Conservation (phyloP, 23 tunicate genomes). For the Halocynthia aurantium region DNA sequence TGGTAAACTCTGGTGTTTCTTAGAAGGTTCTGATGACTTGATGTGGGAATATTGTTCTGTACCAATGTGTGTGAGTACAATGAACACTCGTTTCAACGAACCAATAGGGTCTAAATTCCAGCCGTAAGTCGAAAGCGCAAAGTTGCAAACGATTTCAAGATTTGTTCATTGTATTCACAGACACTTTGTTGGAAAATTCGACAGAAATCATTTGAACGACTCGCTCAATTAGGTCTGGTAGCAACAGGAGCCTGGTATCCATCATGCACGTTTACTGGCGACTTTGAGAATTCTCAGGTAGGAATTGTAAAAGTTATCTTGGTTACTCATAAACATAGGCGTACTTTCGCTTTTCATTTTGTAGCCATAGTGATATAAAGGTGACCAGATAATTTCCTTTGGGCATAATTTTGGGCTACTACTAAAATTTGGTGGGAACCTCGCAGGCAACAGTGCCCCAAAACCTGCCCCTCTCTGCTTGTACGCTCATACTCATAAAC, state of each 20-base stretch:
- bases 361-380: too few relatives aligned
- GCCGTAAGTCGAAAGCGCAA: too few relatives aligned
- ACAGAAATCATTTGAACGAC: slow-evolving; percentile 19
- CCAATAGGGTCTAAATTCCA: too few relatives aligned
- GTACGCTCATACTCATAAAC: background rate
- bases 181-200: slow-evolving; percentile 48
- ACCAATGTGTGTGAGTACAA: slow-evolving; percentile 63
- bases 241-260: slow-evolving; percentile 36
- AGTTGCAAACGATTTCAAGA: too few relatives aligned
- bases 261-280: slow-evolving; percentile 28
- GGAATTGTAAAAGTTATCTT: too few relatives aligned
- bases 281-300: slow-evolving; percentile 35
- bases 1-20: slow-evolving; percentile 77
- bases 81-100: background rate
- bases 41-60: slow-evolving; percentile 71
- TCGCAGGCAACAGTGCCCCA: background rate
- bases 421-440: background rate
- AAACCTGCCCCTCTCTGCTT: background rate
- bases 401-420: too few relatives aligned
- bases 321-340: too few relatives aligned
- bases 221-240: background rate
- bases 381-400: too few relatives aligned
- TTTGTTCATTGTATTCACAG: slow-evolving; percentile 2
- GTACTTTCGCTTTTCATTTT: too few relatives aligned
- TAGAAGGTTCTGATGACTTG: slow-evolving; percentile 14